Conservation (phyloP, 2,797 vertebrate species). For the Tenualosa thibaudeaui region DNA sequence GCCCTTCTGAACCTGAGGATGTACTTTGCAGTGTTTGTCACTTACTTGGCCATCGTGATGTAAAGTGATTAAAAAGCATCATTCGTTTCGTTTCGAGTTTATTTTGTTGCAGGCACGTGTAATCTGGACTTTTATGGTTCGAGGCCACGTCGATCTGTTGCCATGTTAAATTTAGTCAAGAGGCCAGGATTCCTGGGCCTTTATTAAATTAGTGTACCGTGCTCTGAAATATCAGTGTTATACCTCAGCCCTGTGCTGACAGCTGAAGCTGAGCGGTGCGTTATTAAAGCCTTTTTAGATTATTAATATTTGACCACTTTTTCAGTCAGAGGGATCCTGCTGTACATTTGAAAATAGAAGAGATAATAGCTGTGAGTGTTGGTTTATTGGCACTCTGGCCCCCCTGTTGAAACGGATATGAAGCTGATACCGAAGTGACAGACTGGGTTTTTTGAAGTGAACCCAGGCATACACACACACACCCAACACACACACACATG, state of each 20-base stretch:
- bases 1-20: background rate
- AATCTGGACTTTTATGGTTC: background rate
- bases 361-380: background rate
- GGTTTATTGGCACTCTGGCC: background rate
- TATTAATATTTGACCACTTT: conserved; percentile 7
- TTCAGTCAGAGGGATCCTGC: background rate
- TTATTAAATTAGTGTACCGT: conserved; percentile 14
- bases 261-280: background rate
- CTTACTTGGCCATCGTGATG: background rate
- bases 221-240: conserved; percentile 5
- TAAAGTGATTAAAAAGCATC: conserved; percentile 9
- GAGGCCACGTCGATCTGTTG: background rate
- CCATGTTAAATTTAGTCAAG: background rate
- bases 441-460: conserved; percentile 2
- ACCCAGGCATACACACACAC: background rate
- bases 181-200: background rate
- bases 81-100: background rate
- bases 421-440: background rate
- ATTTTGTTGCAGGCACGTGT: background rate
- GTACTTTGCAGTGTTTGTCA: background rate
- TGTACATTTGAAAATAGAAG: background rate
- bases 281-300: background rate
- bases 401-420: background rate
- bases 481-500: background rate
- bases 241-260: background rate